These are phyloP conservation scores for Xenopus tropicalis DNA, from an alignment of 2,113 vertebrate genomes.

Conservation along the genomic window DNA sequence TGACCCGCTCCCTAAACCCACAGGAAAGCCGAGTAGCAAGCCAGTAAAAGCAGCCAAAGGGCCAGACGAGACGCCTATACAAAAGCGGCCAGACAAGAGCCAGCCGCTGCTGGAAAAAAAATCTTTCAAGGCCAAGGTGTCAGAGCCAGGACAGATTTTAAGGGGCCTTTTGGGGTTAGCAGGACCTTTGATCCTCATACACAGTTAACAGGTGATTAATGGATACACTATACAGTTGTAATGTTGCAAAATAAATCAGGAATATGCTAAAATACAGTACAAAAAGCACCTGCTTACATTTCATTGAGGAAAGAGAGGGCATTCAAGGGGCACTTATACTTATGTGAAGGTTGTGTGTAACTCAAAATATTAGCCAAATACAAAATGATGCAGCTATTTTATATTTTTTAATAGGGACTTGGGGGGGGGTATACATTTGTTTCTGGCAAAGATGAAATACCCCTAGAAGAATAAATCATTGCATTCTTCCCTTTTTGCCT, in stretches of 20 bases:
- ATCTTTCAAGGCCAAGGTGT: constrained; percentile 37
- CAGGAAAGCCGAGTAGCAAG: constrained; percentile 51
- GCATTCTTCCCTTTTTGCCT: no score
- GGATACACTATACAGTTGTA: constrained; percentile 22
- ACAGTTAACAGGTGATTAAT: constrained; percentile 26
- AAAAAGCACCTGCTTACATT: no score
- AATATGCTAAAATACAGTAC: no score
- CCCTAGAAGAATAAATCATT: no score
- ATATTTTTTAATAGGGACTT: no score
- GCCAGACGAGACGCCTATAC: constrained; percentile 50
- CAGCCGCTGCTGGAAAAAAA: constrained; percentile 57
- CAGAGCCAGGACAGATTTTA: constrained; percentile 47
- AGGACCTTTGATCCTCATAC: constrained; percentile 25
- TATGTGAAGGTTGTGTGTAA: no score
- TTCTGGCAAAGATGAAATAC: no score
- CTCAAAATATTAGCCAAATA: no score
- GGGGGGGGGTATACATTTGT: no score
- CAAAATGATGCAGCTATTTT: no score
- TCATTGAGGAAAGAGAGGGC: no score
- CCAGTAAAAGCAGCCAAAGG: constrained; percentile 55
- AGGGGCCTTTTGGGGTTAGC: constrained; percentile 10
- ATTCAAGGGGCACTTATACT: no score
- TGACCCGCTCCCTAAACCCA: constrained; percentile 52
- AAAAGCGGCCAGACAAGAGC: constrained; percentile 54
- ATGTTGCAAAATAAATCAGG: not conserved